These are phyloP conservation scores for Myzus persicae DNA, from an alignment of 1,140 invertebrate genomes.

Conservation along the genomic window DNA sequence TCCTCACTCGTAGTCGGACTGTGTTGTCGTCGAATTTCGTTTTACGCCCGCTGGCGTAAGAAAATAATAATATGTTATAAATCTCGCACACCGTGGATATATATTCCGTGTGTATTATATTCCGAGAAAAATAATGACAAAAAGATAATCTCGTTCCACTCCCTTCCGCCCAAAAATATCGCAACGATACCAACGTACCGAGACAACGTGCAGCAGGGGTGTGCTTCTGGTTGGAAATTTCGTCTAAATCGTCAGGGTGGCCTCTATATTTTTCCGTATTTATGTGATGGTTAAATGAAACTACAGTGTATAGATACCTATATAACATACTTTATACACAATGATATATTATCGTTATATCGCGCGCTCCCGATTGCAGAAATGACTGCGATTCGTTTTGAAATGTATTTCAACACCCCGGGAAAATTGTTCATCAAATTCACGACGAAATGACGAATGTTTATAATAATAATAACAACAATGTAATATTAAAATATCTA, in stretches of 20 bases:
- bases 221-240: neutral
- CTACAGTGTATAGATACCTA: no score
- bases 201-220: neutral
- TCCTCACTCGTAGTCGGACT: neutral
- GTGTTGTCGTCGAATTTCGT: slow-evolving; percentile 28
- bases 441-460: neutral
- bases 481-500: neutral
- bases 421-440: slow-evolving; percentile 3
- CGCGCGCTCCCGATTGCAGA: no score
- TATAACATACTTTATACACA: neutral
- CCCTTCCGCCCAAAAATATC: neutral
- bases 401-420: neutral
- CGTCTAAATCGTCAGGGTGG: neutral
- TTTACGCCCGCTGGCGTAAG: slow-evolving; percentile 36
- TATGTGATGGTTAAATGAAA: no score
- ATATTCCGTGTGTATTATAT: neutral
- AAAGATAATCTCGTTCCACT: slow-evolving; percentile 29
- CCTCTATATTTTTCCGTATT: neutral
- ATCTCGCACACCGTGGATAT: neutral
- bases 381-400: neutral
- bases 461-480: neutral
- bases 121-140: slow-evolving; percentile 33
- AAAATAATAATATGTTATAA: neutral
- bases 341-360: neutral
- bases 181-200: neutral